A percentile compares a stretch with the other conserved stretches of the same genome.
Evolutionary conservation across 1,140 invertebrate species (phyloP).

Genomic region (Cataglyphis hispanica): DNA sequence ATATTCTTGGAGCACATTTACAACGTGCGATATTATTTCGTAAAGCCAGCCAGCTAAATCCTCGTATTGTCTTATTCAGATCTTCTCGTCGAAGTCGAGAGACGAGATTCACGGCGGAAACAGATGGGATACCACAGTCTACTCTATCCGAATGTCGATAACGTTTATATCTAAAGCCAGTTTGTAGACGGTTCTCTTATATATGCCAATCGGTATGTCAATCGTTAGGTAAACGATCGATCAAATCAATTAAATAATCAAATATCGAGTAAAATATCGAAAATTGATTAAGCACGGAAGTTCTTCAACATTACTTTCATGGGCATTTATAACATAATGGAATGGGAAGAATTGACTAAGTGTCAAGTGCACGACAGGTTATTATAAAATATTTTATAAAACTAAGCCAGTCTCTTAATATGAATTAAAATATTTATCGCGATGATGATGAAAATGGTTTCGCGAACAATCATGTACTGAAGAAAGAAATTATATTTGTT

Average conservation of each 20-base stretch:
- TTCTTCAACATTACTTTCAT: slow-evolving; percentile 7
- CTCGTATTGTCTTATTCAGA: slow-evolving; percentile 23
- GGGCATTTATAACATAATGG: not conserved
- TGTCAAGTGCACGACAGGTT: not conserved
- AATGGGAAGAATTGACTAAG: not conserved
- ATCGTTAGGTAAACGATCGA: slow-evolving; percentile 56
- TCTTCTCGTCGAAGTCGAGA: not conserved
- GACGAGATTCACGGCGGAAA: slow-evolving; percentile 14
- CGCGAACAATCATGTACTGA: not conserved
- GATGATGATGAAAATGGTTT: slow-evolving; percentile 7
- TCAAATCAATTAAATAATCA: slow-evolving; percentile 13
- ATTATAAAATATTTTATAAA: slow-evolving; percentile 11
- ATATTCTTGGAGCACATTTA: not conserved
- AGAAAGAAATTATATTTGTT: slow-evolving; percentile 3
- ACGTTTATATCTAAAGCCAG: not conserved
- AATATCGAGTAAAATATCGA: not conserved
- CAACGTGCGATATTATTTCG: slow-evolving; percentile 16
- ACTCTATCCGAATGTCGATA: slow-evolving; percentile 46
- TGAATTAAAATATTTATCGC: not conserved
- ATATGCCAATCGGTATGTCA: slow-evolving; percentile 65
- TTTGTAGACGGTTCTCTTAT: slow-evolving; percentile 42
- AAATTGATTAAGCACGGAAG: not conserved
- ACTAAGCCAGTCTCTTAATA: not conserved
- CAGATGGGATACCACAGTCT: slow-evolving; percentile 29
- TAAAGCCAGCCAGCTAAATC: slow-evolving; percentile 18